phyloP scores from a whole-genome alignment of 2,797 vertebrate genomes.

The Salarias fasciatus region DNA sequence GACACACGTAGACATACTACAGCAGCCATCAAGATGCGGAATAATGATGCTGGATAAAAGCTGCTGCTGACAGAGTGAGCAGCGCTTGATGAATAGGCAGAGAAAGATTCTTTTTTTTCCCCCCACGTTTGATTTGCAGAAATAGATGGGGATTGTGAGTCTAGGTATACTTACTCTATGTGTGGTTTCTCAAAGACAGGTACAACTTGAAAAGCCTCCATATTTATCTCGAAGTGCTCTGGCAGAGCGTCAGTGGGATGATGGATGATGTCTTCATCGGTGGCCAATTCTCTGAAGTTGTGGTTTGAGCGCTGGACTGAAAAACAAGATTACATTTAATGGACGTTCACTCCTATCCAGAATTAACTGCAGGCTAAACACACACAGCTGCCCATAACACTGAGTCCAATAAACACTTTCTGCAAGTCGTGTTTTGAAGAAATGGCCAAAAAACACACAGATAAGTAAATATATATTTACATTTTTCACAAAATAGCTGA shows the following conservation, averaged over 20 bases:
- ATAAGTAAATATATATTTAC: constrained; percentile 41
- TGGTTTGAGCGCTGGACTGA: constrained; percentile 77
- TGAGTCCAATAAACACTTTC: constrained; percentile 54
- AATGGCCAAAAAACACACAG: constrained; percentile 19
- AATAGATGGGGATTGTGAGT: constrained; percentile 52
- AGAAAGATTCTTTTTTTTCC: constrained; percentile 32
- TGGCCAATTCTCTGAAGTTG: constrained; percentile 81
- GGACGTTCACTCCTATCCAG: constrained; percentile 78
- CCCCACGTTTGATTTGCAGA: constrained; percentile 62
- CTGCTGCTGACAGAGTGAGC: constrained; percentile 55
- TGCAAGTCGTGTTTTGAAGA: constrained; percentile 46
- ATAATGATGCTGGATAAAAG: constrained; percentile 67
- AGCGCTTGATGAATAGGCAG: constrained; percentile 61
- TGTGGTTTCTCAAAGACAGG: constrained; percentile 73
- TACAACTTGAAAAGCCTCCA: constrained; percentile 74
- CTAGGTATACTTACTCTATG: constrained; percentile 27
- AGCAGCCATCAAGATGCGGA: constrained; percentile 50
- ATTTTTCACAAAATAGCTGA: constrained; percentile 29
- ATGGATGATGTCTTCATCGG: constrained; percentile 81
- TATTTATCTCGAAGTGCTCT: constrained; percentile 77
- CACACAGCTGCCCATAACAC: constrained; percentile 60
- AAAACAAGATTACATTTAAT: constrained; percentile 84
- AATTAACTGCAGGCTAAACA: constrained; percentile 79
- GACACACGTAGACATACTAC: constrained; percentile 26
- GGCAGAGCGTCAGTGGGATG: constrained; percentile 75